Evolutionary conservation across 2,888 invertebrate genomes (phyloP).

Genomic region (Agrilus mali): DNA sequence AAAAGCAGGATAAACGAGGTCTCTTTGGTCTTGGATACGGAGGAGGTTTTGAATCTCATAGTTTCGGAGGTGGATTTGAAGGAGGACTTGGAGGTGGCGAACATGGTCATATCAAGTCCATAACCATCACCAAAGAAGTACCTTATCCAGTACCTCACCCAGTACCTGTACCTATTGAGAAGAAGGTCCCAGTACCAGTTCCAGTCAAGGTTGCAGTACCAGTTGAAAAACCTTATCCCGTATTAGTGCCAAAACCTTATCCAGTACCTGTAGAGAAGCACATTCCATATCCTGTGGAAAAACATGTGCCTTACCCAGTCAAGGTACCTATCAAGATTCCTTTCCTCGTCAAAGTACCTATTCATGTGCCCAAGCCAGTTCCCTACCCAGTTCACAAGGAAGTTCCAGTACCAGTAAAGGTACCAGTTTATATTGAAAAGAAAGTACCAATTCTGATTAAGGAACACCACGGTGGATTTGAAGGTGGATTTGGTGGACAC

Average conservation of each 20-base stretch:
- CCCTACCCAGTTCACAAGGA: slow-evolving; percentile 32
- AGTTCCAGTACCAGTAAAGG: slow-evolving; percentile 33
- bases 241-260: slow-evolving; percentile 36
- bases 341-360: slow-evolving; percentile 19
- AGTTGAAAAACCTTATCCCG: slow-evolving; percentile 32
- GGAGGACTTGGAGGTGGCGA: slow-evolving; percentile 15
- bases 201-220: slow-evolving; percentile 27
- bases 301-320: slow-evolving; percentile 33
- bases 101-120: slow-evolving; percentile 25
- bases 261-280: slow-evolving; percentile 38
- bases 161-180: slow-evolving; percentile 44
- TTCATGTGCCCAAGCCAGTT: slow-evolving; percentile 20
- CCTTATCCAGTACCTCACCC: slow-evolving; percentile 47
- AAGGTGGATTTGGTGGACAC: slow-evolving; percentile 2
- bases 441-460: slow-evolving; percentile 20
- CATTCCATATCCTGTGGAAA: slow-evolving; percentile 38
- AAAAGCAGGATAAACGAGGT: slow-evolving; percentile 27
- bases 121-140: slow-evolving; percentile 51
- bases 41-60: slow-evolving; percentile 8
- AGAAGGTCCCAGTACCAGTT: slow-evolving; percentile 44
- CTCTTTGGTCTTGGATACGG: slow-evolving; percentile 22
- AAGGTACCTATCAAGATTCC: slow-evolving; percentile 32
- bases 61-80: slow-evolving; percentile 14
- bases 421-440: slow-evolving; percentile 33
- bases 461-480: slow-evolving; percentile 13